A percentile compares a stretch with the other conserved stretches of the same genome.
Evolutionary conservation across 2,113 vertebrate genomes (phyloP).

Genomic region (Zosterops hypoxanthus): DNA sequence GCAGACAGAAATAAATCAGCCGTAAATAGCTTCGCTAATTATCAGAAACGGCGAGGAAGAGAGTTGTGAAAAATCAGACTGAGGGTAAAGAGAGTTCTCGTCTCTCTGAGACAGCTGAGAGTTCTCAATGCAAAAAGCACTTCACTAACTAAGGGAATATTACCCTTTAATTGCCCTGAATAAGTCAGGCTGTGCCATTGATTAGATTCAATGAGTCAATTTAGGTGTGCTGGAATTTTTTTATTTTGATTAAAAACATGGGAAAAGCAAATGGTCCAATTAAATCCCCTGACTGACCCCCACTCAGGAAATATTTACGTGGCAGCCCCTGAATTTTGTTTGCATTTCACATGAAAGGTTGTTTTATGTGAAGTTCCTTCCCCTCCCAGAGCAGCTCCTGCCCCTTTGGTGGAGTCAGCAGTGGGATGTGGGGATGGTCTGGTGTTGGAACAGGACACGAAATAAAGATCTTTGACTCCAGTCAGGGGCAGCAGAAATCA

Average conservation of each 20-base stretch:
- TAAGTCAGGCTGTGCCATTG: conserved; percentile 1
- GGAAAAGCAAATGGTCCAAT: not conserved
- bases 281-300: not conserved
- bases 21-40: not conserved
- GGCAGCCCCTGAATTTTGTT: not conserved
- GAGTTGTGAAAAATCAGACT: not conserved
- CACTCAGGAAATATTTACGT: not conserved
- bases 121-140: conserved; percentile 7
- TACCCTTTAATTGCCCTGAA: conserved; percentile 39
- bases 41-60: not conserved
- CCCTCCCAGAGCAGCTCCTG: not conserved
- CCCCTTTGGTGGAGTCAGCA: not conserved
- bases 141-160: conserved; percentile 1
- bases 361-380: not conserved
- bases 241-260: not conserved
- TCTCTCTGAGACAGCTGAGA: not conserved
- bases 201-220: conserved; percentile 5
- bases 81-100: conserved; percentile 18
- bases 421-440: not conserved
- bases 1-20: conserved; percentile 6
- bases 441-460: not conserved
- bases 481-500: too few relatives aligned
- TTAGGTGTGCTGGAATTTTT: not conserved
- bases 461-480: too few relatives aligned
- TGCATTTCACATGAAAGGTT: not conserved